phyloP scores from a whole-genome alignment of 92 coral and sea anemone genomes.

The Phenganax subtilis region DNA sequence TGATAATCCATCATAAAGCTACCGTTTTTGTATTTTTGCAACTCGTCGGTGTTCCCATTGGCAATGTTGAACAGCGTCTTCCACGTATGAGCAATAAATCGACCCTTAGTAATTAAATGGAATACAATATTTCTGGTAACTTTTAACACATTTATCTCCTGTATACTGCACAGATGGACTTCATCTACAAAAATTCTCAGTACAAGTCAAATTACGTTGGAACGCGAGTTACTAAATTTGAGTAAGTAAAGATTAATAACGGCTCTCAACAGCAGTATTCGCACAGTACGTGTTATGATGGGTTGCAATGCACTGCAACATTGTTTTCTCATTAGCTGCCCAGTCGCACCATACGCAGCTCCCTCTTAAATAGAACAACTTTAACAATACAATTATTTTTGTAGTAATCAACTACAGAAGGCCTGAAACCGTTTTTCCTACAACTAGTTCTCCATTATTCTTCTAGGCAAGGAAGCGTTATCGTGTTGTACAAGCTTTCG shows the following conservation, averaged over 20 bases:
- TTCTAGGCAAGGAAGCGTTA: constrained; percentile 24
- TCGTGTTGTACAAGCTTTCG: constrained; percentile 7
- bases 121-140: not conserved
- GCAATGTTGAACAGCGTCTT: not conserved
- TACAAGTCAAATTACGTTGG: constrained; percentile 4
- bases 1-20: not conserved
- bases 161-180: constrained; percentile 5
- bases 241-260: constrained; percentile 9
- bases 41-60: not conserved
- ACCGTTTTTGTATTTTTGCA: not conserved
- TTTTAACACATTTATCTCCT: not conserved
- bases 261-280: too few relatives aligned
- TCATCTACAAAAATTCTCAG: not conserved
- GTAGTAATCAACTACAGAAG: not conserved
- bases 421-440: not conserved
- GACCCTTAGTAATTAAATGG: not conserved
- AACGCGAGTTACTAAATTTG: constrained; percentile 1
- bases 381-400: too few relatives aligned
- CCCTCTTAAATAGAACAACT: too few relatives aligned
- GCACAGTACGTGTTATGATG: too few relatives aligned
- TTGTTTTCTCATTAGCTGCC: not conserved
- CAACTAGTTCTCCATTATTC: not conserved
- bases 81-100: not conserved
- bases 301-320: not conserved
- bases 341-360: too few relatives aligned